Conservation (phyloP, 2,888 invertebrate species). For the Geotrupes spiniger region DNA sequence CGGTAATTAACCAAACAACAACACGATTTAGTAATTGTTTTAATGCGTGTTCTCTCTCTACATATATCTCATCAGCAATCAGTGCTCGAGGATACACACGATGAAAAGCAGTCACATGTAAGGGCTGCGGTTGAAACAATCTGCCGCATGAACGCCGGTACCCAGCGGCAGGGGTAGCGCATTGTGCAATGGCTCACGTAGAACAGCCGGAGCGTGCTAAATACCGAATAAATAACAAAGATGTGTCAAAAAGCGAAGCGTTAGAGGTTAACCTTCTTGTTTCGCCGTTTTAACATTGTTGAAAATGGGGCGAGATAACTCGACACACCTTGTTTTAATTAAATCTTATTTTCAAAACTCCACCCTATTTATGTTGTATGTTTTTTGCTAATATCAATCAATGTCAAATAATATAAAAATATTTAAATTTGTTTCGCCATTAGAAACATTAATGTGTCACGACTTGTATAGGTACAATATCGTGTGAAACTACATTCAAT, state of each 20-base stretch:
- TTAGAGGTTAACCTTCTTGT: neutral
- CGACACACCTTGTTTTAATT: neutral
- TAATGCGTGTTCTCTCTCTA: conserved; percentile 38
- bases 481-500: no score
- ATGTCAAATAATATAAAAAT: no score
- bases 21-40: conserved; percentile 44
- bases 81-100: conserved; percentile 24
- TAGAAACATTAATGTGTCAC: no score
- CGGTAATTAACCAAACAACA: conserved; percentile 45
- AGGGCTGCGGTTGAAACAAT: conserved; percentile 22
- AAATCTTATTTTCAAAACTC: neutral
- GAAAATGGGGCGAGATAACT: neutral
- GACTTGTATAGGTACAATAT: no score
- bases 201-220: neutral
- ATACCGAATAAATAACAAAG: conserved; percentile 2
- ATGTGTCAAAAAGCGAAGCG: conserved; percentile 1
- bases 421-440: no score
- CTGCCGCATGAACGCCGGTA: conserved; percentile 9
- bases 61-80: conserved; percentile 31
- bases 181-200: neutral
- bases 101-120: conserved; percentile 21
- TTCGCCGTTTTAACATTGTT: neutral
- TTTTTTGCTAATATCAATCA: no score
- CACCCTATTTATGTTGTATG: no score
- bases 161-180: neutral